Evolutionary conservation across 2,797 vertebrate genomes (phyloP), one percentile per base, ranked within the genome.

Genomic region (Rhodeus uyekii): DNA sequence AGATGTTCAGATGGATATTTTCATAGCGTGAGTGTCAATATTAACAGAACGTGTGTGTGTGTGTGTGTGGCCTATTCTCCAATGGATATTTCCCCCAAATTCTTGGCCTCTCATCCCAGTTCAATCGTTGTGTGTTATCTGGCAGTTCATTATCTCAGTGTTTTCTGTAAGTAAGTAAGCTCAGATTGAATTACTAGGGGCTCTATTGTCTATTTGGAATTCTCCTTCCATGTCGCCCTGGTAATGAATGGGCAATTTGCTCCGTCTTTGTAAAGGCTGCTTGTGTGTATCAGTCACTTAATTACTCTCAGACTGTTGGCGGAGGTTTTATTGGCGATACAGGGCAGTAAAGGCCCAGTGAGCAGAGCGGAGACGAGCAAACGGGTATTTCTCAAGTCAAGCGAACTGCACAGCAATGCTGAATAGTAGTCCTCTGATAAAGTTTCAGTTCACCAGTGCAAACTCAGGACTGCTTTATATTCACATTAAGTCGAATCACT

Each of bases 201-300:
- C 95, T 97, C 95, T 93, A 95, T 96, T 92, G 96, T 98, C 95
- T 98, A 95, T 94, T 95, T 96, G 95, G 94, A 95, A 95, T 96
- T 95, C 95, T 94, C 95, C 93, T 95, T 94, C 93, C 95, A 94
- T 94, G 94, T 93, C 91, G 93, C 42, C 92, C 94, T 92, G 92
- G 94, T 98, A 98, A 98, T 98, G 95, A 98, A 98, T 98, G 97
- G 95, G 95, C 97, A 98, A 98, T 98, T 97, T 98, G 96, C 95
- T 96, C 95, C 95, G 96, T 97, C 96, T 96, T 95, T 93, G 95
- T 95, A 95, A 95, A 95, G 93, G 93, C 94, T 95, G 96, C 95
- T 97, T 96, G 95, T 96, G 93, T 93, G 94, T 95, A 94, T 94
- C 93, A 95, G 95, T 95, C 95, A 96, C 96, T 97, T 98, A 97